phyloP scores from a whole-genome alignment of 2,113 vertebrate genomes.

The Gymnogyps californianus region DNA sequence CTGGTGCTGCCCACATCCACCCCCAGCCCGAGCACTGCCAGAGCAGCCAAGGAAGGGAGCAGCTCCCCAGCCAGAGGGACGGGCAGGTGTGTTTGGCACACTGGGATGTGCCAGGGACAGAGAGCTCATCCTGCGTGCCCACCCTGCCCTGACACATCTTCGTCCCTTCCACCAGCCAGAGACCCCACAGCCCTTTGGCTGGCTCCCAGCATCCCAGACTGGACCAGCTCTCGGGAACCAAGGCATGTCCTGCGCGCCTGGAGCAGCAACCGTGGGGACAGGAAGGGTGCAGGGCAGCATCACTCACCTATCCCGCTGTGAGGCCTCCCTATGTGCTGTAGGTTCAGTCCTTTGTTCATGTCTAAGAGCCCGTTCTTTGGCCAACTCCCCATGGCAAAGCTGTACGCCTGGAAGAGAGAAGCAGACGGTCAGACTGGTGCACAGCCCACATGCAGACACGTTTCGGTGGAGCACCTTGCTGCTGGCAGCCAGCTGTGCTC shows the following conservation, averaged over 20 bases:
- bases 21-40: neutral
- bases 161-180: neutral
- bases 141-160: neutral
- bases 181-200: neutral
- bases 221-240: neutral
- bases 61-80: neutral
- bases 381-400: slow-evolving; percentile 85
- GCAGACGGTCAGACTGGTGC: slow-evolving; percentile 38
- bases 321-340: slow-evolving; percentile 85
- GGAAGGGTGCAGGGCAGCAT: neutral
- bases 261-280: neutral
- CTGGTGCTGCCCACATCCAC: neutral
- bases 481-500: neutral
- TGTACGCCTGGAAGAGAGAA: slow-evolving; percentile 81
- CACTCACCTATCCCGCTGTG: slow-evolving; percentile 86
- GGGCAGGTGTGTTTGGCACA: neutral
- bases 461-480: neutral
- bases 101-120: neutral
- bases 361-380: slow-evolving; percentile 85
- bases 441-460: slow-evolving; percentile 2
- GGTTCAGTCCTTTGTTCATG: slow-evolving; percentile 85
- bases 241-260: rapidly evolving
- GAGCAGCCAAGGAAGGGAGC: neutral
- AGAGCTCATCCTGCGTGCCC: neutral
- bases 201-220: neutral